Evolutionary conservation across 2,888 invertebrate genomes (phyloP).

Genomic region (Strigamia maritima): DNA sequence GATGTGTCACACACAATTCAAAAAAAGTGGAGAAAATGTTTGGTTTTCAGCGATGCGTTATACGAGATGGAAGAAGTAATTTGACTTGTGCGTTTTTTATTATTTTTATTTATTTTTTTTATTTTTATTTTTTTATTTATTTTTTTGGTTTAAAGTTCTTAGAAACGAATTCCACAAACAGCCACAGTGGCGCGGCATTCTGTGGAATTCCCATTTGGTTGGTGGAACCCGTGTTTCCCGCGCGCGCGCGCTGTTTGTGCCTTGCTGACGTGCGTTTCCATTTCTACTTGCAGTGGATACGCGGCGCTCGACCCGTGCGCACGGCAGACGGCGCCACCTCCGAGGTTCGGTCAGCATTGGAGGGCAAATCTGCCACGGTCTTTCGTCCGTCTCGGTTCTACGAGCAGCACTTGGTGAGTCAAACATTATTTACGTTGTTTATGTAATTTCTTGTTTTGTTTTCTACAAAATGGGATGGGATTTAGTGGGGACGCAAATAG

Average conservation of each 20-base stretch:
- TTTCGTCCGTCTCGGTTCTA: background rate
- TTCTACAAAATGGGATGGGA: background rate
- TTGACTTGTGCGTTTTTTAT: background rate
- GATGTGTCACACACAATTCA: background rate
- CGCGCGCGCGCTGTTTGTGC: background rate
- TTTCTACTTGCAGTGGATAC: conserved; percentile 20
- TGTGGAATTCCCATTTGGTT: background rate
- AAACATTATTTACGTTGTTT: no score
- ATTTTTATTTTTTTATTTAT: background rate
- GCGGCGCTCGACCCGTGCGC: background rate
- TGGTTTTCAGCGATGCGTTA: background rate
- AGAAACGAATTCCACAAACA: background rate
- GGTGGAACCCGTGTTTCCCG: background rate
- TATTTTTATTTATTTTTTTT: no score
- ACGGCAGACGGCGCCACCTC: background rate
- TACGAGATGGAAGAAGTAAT: background rate
- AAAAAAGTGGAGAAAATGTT: background rate
- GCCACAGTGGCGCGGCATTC: background rate
- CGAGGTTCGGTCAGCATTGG: background rate
- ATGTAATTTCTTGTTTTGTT: no score
- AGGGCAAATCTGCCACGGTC: background rate
- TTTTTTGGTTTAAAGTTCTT: background rate
- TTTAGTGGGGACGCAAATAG: background rate
- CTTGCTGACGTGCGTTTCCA: background rate
- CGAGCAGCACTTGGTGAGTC: background rate